A percentile compares a stretch with the other conserved stretches of the same genome.
Conservation (phyloP, 1,140 invertebrate genomes). For the Drosophila kikkawai region DNA sequence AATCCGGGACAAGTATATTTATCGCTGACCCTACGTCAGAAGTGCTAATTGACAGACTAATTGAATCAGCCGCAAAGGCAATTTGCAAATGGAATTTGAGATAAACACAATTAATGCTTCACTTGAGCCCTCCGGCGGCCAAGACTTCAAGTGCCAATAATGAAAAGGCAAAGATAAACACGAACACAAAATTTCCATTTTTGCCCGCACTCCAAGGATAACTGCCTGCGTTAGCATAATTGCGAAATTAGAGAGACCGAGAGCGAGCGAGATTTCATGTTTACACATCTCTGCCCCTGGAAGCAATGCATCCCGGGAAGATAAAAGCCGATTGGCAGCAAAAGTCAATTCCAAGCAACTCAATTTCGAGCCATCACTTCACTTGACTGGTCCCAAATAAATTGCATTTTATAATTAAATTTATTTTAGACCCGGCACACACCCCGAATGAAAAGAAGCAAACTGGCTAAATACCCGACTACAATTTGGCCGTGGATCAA, state of each 20-base stretch:
- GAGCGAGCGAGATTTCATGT: slow-evolving; percentile 17
- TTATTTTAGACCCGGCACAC: slow-evolving; percentile 12
- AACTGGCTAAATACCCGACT: slow-evolving; percentile 53
- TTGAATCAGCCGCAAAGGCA: slow-evolving; percentile 50
- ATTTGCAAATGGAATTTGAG: slow-evolving; percentile 67
- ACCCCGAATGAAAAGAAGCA: slow-evolving; percentile 7
- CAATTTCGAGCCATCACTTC: slow-evolving; percentile 8
- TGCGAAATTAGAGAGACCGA: slow-evolving; percentile 15
- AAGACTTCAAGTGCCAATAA: slow-evolving; percentile 31
- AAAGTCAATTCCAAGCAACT: slow-evolving; percentile 30
- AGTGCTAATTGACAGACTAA: slow-evolving; percentile 54
- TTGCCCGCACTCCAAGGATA: slow-evolving; percentile 4
- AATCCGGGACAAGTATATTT: slow-evolving; percentile 13
- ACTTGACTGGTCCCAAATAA: slow-evolving; percentile 28
- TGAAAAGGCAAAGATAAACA: slow-evolving; percentile 45
- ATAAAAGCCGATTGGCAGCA: slow-evolving; percentile 14
- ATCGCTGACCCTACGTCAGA: slow-evolving; percentile 13
- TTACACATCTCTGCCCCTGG: slow-evolving; percentile 20
- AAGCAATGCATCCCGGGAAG: slow-evolving; percentile 1
- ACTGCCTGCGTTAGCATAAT: slow-evolving; percentile 47
- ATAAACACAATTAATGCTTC: slow-evolving; percentile 70
- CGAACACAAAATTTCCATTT: slow-evolving; percentile 58
- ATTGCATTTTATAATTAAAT: slow-evolving; percentile 55
- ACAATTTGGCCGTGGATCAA: slow-evolving; percentile 34
- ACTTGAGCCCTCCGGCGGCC: slow-evolving; percentile 25